Percentiles rank a stretch among this genome's conserved stretches.
These are phyloP conservation scores for Zaprionus kolodkinae DNA, from an alignment of 1,140 invertebrate species.

Conservation along the genomic window DNA sequence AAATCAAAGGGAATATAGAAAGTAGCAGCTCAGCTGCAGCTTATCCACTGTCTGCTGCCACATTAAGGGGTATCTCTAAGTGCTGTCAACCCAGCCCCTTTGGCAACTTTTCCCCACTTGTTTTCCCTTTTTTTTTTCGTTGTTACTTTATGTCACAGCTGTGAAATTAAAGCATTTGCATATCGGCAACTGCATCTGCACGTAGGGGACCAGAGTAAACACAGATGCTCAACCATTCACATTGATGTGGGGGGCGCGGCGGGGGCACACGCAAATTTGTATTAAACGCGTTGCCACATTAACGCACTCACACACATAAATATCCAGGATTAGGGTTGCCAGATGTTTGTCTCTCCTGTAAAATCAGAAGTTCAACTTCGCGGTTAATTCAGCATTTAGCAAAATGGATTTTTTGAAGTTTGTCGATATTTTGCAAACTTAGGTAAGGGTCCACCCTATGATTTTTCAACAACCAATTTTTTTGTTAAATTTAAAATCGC, in stretches of 20 bases:
- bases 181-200: slow-evolving; percentile 57
- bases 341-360: no score
- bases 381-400: no score
- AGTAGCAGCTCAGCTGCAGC: neutral
- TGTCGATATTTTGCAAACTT: no score
- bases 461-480: no score
- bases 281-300: slow-evolving; percentile 1
- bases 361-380: no score
- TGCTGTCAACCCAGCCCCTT: no score
- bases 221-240: slow-evolving; percentile 19
- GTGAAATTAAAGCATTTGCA: slow-evolving; percentile 75
- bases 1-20: no score
- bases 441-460: no score
- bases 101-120: slow-evolving; percentile 15
- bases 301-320: slow-evolving; percentile 1
- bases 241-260: neutral
- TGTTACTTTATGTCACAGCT: slow-evolving; percentile 53
- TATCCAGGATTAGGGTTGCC: neutral
- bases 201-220: slow-evolving; percentile 23
- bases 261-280: slow-evolving; percentile 13
- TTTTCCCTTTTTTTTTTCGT: slow-evolving; percentile 7
- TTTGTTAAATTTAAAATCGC: no score
- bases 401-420: no score
- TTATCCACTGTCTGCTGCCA: neutral
- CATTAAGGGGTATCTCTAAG: neutral